Evolutionary conservation across 2,113 vertebrate genomes (phyloP), one percentile per base, ranked within the genome.

Genomic region (Apteryx owenii): DNA sequence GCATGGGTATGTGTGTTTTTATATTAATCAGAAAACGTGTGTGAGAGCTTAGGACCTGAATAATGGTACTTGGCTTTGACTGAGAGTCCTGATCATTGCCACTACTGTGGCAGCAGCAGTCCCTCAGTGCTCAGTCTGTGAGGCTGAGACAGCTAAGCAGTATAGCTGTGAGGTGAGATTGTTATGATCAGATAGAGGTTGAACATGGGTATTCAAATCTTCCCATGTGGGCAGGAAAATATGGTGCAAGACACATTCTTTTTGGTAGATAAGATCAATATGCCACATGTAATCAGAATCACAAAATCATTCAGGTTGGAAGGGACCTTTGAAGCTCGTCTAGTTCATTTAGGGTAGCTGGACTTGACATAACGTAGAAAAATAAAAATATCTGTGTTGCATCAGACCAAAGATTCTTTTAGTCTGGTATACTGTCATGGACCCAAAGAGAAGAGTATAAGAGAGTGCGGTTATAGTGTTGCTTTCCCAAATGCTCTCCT

Each of bases 331-430:
- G 31, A 12, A 83, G 9, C 7, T 51, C 48, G 7, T 28, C 20
- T 91, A 33, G 22, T 51, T 88, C 14, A 22, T 26, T 7, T 38
- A 66, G 25, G 15, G 26, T 66, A 62, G 29, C 20, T 58, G 46
- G 85, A 70, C 22, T 15, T 86, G 54, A 36, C 11, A 23, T 17
- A 56, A 12, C 20, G 3, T 78, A 3, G 51, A 88, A 60, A 36
- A 68, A 28, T 15, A 53, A 42, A 64, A 65, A 13, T 0, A 23
- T 0, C 14, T 44, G 0, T 7, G 5, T 61, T 70, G 25, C 36
- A 29, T 6, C 3, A 18, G 29, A 31, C 5, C 5, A n/a, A 80
- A 79, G 9, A 2, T 61, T 93, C 17, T 73, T 89, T 73, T 84
- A 85, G 69, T 7, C 8, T 90, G 64, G 4, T 2, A 56, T 58